Conservation (phyloP, 2,888 invertebrate genomes). For the Ellobium chinense region DNA sequence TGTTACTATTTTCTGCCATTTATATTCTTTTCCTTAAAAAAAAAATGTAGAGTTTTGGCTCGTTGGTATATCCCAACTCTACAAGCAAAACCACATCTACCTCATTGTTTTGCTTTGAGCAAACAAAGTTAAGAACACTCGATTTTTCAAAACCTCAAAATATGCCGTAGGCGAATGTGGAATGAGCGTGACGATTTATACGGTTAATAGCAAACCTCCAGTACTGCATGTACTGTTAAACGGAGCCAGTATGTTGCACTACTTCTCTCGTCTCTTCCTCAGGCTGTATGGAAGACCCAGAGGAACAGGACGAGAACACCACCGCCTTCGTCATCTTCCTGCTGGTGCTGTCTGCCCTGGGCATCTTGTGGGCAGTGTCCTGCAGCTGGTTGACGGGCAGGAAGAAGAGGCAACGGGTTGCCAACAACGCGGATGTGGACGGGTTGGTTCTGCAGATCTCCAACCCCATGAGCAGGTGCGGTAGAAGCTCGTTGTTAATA, state of each 20-base stretch:
- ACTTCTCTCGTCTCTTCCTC: neutral
- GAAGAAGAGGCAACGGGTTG: constrained; percentile 31
- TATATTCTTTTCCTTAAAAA: no score
- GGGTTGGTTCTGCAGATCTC: neutral
- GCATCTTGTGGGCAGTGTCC: constrained; percentile 31
- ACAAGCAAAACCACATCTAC: no score
- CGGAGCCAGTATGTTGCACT: neutral
- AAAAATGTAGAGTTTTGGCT: no score
- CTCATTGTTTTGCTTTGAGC: no score
- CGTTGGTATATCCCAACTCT: no score
- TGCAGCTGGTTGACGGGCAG: constrained; percentile 30
- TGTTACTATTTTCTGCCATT: no score
- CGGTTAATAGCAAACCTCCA: no score
- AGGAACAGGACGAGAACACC: neutral
- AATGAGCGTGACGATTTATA: no score
- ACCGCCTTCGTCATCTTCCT: constrained; percentile 17
- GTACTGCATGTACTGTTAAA: no score
- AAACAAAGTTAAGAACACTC: no score
- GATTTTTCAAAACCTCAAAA: no score
- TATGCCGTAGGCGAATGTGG: no score
- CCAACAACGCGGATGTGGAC: constrained; percentile 5
- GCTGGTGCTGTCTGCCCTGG: constrained; percentile 11
- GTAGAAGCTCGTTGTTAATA: neutral
- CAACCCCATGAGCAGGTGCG: neutral
- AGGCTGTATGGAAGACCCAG: constrained; percentile 22